Evolutionary conservation across 2,113 vertebrate genomes (phyloP), one percentile per base, ranked within the genome.

Genomic region (Brachyhypopomus occidentalis): DNA sequence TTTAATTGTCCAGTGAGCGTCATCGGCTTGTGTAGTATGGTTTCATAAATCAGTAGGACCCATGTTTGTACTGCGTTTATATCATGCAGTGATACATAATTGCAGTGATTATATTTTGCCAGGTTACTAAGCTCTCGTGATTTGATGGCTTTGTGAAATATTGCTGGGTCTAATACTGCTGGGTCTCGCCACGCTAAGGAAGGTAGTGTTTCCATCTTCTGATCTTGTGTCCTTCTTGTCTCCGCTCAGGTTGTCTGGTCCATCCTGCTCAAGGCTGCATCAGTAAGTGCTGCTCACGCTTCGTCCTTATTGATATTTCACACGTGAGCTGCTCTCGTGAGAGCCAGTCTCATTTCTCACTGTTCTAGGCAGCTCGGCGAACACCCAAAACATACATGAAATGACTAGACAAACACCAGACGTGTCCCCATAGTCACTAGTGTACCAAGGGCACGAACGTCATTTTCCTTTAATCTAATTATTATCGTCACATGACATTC

Each of bases 271-370:
- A 9, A 56, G 75, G 41, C 4, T 52, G 34, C 9, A 66, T 81
- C 19, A 48, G 59, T 67, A 36, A 67, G 72, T 81, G 60, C 78
- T 74, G 75, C 82, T 79, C 58, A 69, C 78, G 79, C 38, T 36
- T 58, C 27, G 30, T 38, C 20, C 58, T 85, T 76, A 78, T 82
- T 82, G 63, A 78, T 59, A 73, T 75, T 30, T 80, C 23, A 69
- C 71, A 19, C 45, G 58, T 71, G 76, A 69, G 19, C 45, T 52
- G 19, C 27, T 45, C 72, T 75, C 62, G 20, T 17, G 30, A 38
- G 60, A 8, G 7, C 19, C 71, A 36, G 41, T 6, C 45, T 56
- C 79, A 67, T 58, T 5, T 4, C 27, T 69, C 72, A 60, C 64
- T 67, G 30, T n/a, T 27, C 34, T 34, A 64, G 11, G 23, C 14